Evolutionary conservation across 2,888 invertebrate species (phyloP), one percentile per base, ranked within the genome.

Genomic region (Herminia tarsipennalis): DNA sequence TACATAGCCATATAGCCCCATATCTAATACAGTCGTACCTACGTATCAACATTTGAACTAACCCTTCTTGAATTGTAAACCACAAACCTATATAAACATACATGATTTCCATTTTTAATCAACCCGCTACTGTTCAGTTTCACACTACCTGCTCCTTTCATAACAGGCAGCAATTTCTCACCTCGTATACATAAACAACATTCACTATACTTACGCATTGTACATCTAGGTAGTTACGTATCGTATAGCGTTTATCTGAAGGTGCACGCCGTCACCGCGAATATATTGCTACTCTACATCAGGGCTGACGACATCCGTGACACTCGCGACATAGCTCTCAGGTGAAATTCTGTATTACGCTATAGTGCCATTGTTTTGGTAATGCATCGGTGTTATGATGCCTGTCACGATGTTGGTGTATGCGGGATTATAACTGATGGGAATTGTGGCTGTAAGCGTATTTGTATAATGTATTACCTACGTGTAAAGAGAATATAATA

Each of bases 231-330:
- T 41, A 50, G 14, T 9, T 28, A 14, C 10, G 18, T 50, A 64
- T 63, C 37, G 46, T 58, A 56, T 52, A 54, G 14, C 53, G 48
- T 55, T 74, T 78, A 78, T 78, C 76, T 75, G 57, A 55, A 58
- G 63, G 55, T 69, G 67, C 73, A 70, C 63, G 70, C 68, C 67
- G 65, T 73, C 65, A 12, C 57, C 50, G 64, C 58, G 55, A 73
- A 81, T 81, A 74, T 74, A 79, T 80, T 72, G 68, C 70, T 44
- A 49, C 64, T 65, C 46, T 78, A 72, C 61, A 72, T 79, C 78
- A 78, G 43, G 52, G 65, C 37, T 66, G 73, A 64, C 54, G 73
- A 72, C 71, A 66, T 55, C 53, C 56, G 62, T 62, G 66, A 62
- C 70, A 68, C 46, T 56, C 54, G 62, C 39, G 56, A 63, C 60